Evolutionary conservation across 2,888 invertebrate species (phyloP).

Genomic region (Panorpa germanica): DNA sequence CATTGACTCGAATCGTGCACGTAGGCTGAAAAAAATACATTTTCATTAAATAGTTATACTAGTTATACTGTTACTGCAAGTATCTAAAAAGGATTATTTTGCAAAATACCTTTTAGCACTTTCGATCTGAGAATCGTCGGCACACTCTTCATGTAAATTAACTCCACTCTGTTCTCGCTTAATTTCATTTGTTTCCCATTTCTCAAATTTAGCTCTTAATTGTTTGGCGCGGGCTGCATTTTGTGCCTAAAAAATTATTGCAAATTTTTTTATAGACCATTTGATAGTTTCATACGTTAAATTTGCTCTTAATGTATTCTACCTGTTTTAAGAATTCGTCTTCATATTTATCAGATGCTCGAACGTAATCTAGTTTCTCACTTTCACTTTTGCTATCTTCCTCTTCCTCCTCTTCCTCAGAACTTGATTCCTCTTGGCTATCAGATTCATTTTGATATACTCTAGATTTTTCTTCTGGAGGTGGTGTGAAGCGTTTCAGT

Average conservation of each 20-base stretch:
- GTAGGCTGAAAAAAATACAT: constrained; percentile 38
- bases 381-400: constrained; percentile 26
- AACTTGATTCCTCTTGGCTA: constrained; percentile 28
- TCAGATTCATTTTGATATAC: constrained; percentile 22
- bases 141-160: constrained; percentile 29
- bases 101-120: constrained; percentile 54
- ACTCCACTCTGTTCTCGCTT: constrained; percentile 29
- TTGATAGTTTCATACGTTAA: background rate
- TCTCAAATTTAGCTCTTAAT: constrained; percentile 72
- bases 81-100: constrained; percentile 7
- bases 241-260: constrained; percentile 31
- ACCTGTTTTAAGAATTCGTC: constrained; percentile 55
- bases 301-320: background rate
- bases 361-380: constrained; percentile 19
- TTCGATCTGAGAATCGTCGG: constrained; percentile 62
- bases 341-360: constrained; percentile 19
- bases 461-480: constrained; percentile 42
- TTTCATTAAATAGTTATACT: background rate
- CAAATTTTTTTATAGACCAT: constrained; percentile 1
- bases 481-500: constrained; percentile 76
- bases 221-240: constrained; percentile 66
- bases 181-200: constrained; percentile 58
- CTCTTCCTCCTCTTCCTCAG: constrained; percentile 32
- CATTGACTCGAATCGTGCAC: constrained; percentile 77
- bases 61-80: constrained; percentile 4